Base-by-base conservation (phyloP, 2,888 invertebrate genomes). In the Argyra leucocephala region DNA sequence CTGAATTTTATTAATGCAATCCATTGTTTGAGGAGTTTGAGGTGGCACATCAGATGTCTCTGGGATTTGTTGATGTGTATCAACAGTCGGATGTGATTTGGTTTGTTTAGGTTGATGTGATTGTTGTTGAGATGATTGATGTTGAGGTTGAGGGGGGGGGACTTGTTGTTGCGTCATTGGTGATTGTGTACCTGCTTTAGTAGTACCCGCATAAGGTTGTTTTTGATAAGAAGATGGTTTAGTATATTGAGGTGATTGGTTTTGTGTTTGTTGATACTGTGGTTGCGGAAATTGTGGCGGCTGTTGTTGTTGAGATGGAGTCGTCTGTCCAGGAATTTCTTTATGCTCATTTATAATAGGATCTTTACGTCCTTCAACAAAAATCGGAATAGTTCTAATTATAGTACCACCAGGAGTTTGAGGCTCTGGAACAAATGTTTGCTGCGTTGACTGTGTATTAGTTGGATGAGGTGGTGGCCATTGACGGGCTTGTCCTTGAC, bases 381-480 rank as follows among this genome's bases (percentile, higher is more conserved):
- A 89, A 69, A 93, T 93, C 23, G 93, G 93, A 78, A 93, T 93
- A 73, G 91, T 89, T 68, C 93, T 84, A 62, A 91, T 88, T 72
- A 74, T 75, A 57, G 72, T 75, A 37, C 76, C 75, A n/a, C 76
- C 77, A 0, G 76, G 75, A 21, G 77, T 76, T 69, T 75, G 75
- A 9, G 76, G 74, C 0, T 73, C 73, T 65, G 76, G 72, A n/a
- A 75, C 74, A 24, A 75, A 73, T 59, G 73, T 68, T 59, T 71
- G 75, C 66, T 75, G 74, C 59, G 74, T 72, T 24, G 71, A 72
- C 23, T 72, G 74, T 62, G 70, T 70, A 63, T 67, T 68, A 4
- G 69, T 66, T 18, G 63, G 48, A n/a, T n/a, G n/a, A n/a, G n/a
- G n/a, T 9, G 77, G 76, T 69, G 76, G 75, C 10, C 75, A 73